Percentiles rank a stretch among this genome's conserved stretches.
Evolutionary conservation across 2,797 vertebrate species (phyloP).

Genomic region (Hirundo rustica): DNA sequence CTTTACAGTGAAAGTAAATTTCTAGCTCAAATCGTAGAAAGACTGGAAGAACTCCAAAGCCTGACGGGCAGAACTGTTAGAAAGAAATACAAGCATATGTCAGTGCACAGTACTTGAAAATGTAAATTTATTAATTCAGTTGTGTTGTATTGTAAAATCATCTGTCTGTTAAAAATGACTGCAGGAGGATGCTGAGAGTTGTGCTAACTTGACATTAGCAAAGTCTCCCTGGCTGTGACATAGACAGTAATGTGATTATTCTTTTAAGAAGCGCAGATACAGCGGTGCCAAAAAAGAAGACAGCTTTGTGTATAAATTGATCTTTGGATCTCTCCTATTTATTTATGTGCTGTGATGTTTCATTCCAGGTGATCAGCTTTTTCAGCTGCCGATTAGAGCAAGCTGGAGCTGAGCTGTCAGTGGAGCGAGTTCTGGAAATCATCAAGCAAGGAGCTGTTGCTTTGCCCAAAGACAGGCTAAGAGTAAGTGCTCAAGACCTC

Average conservation of each 20-base stretch:
- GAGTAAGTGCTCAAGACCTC: slow-evolving; percentile 78
- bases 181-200: background rate
- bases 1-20: background rate
- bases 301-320: background rate
- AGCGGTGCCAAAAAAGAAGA: background rate
- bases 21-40: background rate
- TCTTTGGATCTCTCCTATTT: background rate
- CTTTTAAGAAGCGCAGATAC: background rate
- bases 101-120: background rate
- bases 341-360: slow-evolving; percentile 17
- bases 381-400: slow-evolving; percentile 93
- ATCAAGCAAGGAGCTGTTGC: slow-evolving; percentile 97
- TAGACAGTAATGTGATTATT: background rate
- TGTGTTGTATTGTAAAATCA: background rate
- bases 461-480: slow-evolving; percentile 92
- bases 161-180: background rate
- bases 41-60: background rate
- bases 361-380: slow-evolving; percentile 91
- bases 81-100: background rate
- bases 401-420: slow-evolving; percentile 92
- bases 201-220: background rate
- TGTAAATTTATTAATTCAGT: background rate
- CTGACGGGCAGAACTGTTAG: background rate
- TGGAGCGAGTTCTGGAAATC: slow-evolving; percentile 95
- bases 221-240: background rate